A percentile compares a stretch with the other conserved stretches of the same genome.
Evolutionary conservation across 2,113 vertebrate species (phyloP).

Genomic region (Bagarius yarrelli): DNA sequence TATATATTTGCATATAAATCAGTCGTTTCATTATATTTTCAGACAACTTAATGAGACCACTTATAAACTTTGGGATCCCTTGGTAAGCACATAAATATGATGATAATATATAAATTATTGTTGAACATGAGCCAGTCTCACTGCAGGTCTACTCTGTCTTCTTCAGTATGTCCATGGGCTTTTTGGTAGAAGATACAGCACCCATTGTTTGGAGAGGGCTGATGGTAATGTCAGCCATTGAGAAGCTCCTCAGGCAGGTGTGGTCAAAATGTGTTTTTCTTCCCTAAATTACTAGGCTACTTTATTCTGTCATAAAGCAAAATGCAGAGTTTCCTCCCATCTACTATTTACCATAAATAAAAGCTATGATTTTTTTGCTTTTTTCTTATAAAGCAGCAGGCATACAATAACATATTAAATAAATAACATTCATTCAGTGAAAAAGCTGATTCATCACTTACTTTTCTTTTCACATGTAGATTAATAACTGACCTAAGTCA

Average conservation of each 20-base stretch:
- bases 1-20: not conserved
- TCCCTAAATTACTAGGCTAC: not conserved
- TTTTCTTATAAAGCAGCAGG: not conserved
- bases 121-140: not conserved
- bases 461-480: not conserved
- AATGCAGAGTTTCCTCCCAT: not conserved
- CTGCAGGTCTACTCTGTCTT: not conserved
- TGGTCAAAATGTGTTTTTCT: not conserved
- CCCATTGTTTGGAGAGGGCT: conserved; percentile 92
- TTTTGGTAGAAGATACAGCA: conserved; percentile 86
- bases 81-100: conserved; percentile 78
- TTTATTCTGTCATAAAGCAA: not conserved
- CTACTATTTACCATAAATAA: not conserved
- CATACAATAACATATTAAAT: too few relatives aligned
- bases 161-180: conserved; percentile 97
- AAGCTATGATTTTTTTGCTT: not conserved
- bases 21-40: conserved; percentile 58
- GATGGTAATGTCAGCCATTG: conserved; percentile 97
- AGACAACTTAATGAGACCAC: conserved; percentile 92
- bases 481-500: not conserved
- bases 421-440: not conserved
- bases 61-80: conserved; percentile 89
- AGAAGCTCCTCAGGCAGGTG: conserved; percentile 90
- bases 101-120: not conserved
- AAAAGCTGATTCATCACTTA: not conserved